Evolutionary conservation across 2,113 vertebrate species (phyloP), one percentile per base, ranked within the genome.

Genomic region (Colinus virginianus): DNA sequence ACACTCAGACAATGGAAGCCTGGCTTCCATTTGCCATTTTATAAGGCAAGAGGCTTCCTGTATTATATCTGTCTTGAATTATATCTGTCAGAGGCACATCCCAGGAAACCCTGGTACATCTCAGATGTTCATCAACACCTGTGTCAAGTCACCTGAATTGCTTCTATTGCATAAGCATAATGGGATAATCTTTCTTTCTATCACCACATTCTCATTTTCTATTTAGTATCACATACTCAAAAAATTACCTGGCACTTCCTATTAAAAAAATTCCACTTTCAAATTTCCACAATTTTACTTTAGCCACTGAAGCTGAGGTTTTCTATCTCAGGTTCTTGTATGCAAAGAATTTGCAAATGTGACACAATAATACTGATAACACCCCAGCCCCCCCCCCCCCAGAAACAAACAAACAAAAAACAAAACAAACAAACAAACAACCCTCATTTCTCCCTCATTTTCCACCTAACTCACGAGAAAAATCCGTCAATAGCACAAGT

Each of bases 401-500:
- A n/a, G n/a, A n/a, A n/a, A n/a, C n/a, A n/a, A n/a, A n/a, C n/a
- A 38, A 38, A 38, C 40, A 40, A 40, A 40, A 40, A 40, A 12
- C 13, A 53, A 75, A 91, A 53, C 4, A 22, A 61, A 22, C 14
- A 14, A 34, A 40, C 15, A 40, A 23, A 40, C 10, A 53, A 16
- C 1, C 1, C 15, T 6, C 5, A 28, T 5, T 62, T 34, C 14
- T 3, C 0, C 6, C 2, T 1, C 30, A 18, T 58, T 85, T 85
- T 43, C 40, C 16, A 63, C 14, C 2, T n/a, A 15, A 13, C 9
- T 4, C 55, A 55, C 69, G 21, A 86, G 7, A 63, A 85, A 85
- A 79, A 13, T 49, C 10, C n/a, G 19, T 46, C 40, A 61, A 1
- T 46, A 21, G 14, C 1, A 5, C 34, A 43, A 71, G 5, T 76